Base-by-base conservation (phyloP, 2,113 vertebrate species). In the Heliornis fulica region DNA sequence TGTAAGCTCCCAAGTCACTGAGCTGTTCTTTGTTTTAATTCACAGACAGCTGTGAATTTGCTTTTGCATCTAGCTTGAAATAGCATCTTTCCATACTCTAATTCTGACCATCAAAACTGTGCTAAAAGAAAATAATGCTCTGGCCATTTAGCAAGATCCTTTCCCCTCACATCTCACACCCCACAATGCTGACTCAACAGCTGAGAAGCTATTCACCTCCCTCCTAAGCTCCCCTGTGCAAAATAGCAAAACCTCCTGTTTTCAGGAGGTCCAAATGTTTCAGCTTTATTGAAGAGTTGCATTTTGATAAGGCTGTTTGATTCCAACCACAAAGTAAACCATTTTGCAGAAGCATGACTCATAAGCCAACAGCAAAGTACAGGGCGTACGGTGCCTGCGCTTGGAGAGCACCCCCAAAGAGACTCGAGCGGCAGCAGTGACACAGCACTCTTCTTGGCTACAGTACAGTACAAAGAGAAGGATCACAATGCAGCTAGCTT, bases 311-410 rank as follows among this genome's bases (percentile, higher is more conserved):
- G 76, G 32, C 68, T 90, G 12, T 94, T 90, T 88, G 76, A 83
- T 59, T 93, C 64, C 83, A 89, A 59, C 38, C 51, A 22, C 76
- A 46, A 74, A 93, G 46, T 51, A 89, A 95, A 89, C 32, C 0
- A 13, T 93, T 94, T 68, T 83, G 64, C 72, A 89, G 93, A 90
- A 83, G 46, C 68, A 59, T 94, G 95, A 95, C 8, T 2, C 76
- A 93, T 77, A 93, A 71, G 64, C 76, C 60, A 66, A 86, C 34
- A 92, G 64, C 90, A 92, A 61, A 96, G 89, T 61, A 96, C 94
- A 94, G 72, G 46, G 76, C 8, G 68, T 97, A 60, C 46, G 0
- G 50, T 54, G 79, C 75, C 45, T 88, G 85, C 85, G 72, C 45
- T 86, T 63, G 79, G 86, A 97, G 79, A 94, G 76, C 76, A 86